A percentile compares a stretch with the other conserved stretches of the same genome.
phyloP scores from a whole-genome alignment of 2,888 invertebrate genomes.

The Zaprionus bogoriensis region DNA sequence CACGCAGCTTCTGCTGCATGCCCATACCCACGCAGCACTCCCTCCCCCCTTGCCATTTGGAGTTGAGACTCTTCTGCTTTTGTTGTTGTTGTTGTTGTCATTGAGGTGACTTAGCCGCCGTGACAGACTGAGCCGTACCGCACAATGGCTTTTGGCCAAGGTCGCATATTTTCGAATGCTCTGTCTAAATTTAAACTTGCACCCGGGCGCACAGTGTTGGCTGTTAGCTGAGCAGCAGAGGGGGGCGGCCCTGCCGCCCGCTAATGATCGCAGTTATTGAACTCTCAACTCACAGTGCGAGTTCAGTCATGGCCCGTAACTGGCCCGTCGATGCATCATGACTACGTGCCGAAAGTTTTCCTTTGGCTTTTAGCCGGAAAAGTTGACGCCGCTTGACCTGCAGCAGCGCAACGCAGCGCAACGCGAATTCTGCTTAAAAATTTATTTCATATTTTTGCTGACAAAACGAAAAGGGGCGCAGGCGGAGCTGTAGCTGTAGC shows the following conservation, averaged over 20 bases:
- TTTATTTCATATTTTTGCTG: slow-evolving; percentile 64
- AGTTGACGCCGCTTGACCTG: slow-evolving; percentile 55
- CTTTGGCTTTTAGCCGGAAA: slow-evolving; percentile 35
- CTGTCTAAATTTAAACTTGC: not conserved
- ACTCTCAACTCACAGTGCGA: slow-evolving; percentile 15
- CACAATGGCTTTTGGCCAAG: not conserved
- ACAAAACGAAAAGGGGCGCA: slow-evolving; percentile 31
- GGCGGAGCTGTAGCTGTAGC: not conserved
- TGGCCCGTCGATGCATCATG: slow-evolving; percentile 50
- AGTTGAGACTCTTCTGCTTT: no score
- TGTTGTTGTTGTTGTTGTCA: no score
- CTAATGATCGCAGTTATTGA: slow-evolving; percentile 58
- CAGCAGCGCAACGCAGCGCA: slow-evolving; percentile 6
- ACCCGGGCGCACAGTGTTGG: no score
- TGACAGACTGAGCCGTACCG: not conserved
- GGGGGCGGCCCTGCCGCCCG: slow-evolving; percentile 1
- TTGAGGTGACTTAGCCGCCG: not conserved
- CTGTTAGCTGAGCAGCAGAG: no score
- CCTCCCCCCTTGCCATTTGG: not conserved
- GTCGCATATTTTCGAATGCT: no score
- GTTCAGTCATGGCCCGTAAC: slow-evolving; percentile 26
- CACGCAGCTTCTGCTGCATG: slow-evolving; percentile 16
- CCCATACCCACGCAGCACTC: no score
- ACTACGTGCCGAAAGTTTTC: slow-evolving; percentile 61
- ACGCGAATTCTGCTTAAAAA: slow-evolving; percentile 37